A percentile compares a stretch with the other conserved stretches of the same genome.
Conservation (phyloP, 1,140 invertebrate species). For the Drosophila tsacasi region DNA sequence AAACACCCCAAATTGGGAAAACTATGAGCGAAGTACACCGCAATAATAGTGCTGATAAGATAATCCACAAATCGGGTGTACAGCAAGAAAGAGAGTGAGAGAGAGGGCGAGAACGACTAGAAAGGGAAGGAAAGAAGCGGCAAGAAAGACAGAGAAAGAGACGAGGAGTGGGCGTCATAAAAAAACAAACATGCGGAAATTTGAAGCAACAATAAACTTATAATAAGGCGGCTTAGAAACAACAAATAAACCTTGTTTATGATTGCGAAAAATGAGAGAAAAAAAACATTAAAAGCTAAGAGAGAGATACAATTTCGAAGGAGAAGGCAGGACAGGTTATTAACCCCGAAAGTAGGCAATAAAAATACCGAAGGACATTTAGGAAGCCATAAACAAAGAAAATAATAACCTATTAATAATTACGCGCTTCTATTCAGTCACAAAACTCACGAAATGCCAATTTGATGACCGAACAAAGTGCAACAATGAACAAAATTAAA, state of each 20-base stretch:
- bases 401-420: conserved; percentile 14
- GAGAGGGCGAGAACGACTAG: not conserved
- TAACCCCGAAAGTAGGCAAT: conserved; percentile 63
- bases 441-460: conserved; percentile 14
- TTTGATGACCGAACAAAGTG: conserved; percentile 33
- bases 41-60: conserved; percentile 62
- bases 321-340: not conserved
- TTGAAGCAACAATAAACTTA: conserved; percentile 50
- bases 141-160: conserved; percentile 6
- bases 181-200: conserved; percentile 66
- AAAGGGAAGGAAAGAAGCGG: not conserved
- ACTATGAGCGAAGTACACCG: conserved; percentile 27
- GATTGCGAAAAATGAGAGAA: conserved; percentile 62
- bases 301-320: not conserved
- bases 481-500: conserved; percentile 5
- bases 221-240: conserved; percentile 8
- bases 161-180: conserved; percentile 50
- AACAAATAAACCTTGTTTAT: conserved; percentile 22
- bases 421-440: conserved; percentile 16
- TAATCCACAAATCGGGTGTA: conserved; percentile 50
- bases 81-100: conserved; percentile 1
- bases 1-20: conserved; percentile 17
- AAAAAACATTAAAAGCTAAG: not conserved
- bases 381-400: conserved; percentile 1
- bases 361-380: conserved; percentile 44